A percentile compares a stretch with the other conserved stretches of the same genome.
Conservation (phyloP, 1,140 invertebrate species). For the Aphelinus certus region DNA sequence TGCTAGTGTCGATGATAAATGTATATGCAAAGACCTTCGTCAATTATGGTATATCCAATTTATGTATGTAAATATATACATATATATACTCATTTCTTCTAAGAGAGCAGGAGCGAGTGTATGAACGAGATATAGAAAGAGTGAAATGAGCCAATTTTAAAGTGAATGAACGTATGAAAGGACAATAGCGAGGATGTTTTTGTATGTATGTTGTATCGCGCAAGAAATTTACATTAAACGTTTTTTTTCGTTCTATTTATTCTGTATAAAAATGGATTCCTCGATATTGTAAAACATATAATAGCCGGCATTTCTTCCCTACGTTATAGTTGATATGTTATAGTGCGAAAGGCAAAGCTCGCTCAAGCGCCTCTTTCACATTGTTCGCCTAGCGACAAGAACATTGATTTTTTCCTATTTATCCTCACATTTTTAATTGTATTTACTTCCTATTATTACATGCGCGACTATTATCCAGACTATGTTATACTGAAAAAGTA, state of each 20-base stretch:
- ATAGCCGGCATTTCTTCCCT: slow-evolving; percentile 20
- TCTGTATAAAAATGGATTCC: slow-evolving; percentile 25
- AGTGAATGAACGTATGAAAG: no score
- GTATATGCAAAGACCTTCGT: neutral
- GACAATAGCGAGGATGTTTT: neutral
- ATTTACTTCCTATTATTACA: slow-evolving; percentile 34
- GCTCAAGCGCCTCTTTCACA: slow-evolving; percentile 17
- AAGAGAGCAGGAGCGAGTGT: slow-evolving; percentile 17
- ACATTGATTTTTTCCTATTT: slow-evolving; percentile 24
- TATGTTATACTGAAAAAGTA: slow-evolving; percentile 17
- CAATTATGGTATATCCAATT: slow-evolving; percentile 12
- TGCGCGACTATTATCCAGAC: slow-evolving; percentile 1
- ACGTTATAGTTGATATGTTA: slow-evolving; percentile 10
- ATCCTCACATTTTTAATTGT: slow-evolving; percentile 29
- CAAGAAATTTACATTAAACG: slow-evolving; percentile 11
- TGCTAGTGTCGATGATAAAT: slow-evolving; percentile 7
- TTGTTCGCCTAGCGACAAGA: slow-evolving; percentile 26
- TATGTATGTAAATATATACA: slow-evolving; percentile 32
- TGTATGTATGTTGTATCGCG: slow-evolving; percentile 15
- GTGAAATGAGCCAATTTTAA: no score
- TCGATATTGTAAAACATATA: slow-evolving; percentile 13
- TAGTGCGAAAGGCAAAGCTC: slow-evolving; percentile 8
- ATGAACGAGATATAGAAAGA: slow-evolving; percentile 16
- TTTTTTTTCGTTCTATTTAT: slow-evolving; percentile 28
- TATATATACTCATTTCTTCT: slow-evolving; percentile 23